Conservation (phyloP, 2,888 invertebrate genomes). For the Coelopa pilipes region DNA sequence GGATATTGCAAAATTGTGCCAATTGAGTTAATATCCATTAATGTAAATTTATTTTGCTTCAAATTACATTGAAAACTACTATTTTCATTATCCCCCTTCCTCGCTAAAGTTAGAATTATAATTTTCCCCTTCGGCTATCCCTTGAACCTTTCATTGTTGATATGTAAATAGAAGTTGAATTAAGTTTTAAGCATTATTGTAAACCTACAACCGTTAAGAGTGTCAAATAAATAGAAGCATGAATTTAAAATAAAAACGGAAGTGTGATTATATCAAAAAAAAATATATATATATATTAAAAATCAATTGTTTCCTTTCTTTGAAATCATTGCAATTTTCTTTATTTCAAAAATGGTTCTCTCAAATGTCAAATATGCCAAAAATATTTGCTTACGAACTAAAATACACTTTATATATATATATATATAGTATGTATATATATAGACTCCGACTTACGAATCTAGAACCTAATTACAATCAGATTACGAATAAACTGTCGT, state of each 20-base stretch:
- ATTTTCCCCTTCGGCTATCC: too few species aligned
- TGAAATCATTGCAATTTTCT: conserved; percentile 27
- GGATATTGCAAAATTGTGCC: too few species aligned
- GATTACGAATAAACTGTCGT: too few species aligned
- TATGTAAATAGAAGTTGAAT: conserved; percentile 8
- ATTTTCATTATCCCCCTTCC: too few species aligned
- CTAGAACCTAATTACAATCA: too few species aligned
- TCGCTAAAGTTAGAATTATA: too few species aligned
- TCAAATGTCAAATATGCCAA: conserved; percentile 26
- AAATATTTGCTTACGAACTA: conserved; percentile 26
- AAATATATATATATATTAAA: background rate
- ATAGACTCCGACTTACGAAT: conserved; percentile 1
- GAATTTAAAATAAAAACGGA: background rate
- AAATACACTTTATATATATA: conserved; percentile 8
- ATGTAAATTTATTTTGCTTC: background rate
- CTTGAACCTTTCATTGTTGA: background rate
- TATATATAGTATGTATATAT: background rate
- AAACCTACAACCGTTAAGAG: background rate
- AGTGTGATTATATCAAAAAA: background rate
- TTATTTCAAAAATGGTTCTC: conserved; percentile 29
- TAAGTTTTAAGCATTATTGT: conserved; percentile 6
- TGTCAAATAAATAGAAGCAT: conserved; percentile 7
- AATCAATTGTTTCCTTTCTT: background rate
- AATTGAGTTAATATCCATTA: too few species aligned
- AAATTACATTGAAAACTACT: too few species aligned